Conservation (phyloP, 1,140 invertebrate species). For the Coenobita brevimanus region DNA sequence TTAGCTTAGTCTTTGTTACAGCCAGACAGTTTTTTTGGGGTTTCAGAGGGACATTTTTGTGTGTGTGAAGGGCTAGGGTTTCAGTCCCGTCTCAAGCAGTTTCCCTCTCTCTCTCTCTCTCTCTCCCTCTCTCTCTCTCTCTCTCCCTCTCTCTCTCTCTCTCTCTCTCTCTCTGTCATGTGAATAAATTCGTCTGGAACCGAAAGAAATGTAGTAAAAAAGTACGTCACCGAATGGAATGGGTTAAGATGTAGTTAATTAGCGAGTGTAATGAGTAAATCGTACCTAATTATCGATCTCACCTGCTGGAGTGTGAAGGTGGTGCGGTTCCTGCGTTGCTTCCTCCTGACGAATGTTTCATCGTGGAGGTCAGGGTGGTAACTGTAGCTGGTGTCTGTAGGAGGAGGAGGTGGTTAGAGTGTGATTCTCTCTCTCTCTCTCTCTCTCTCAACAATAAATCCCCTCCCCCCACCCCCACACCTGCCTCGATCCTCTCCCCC, state of each 20-base stretch:
- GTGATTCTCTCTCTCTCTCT: not conserved
- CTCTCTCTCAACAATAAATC: not conserved
- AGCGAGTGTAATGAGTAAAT: too few species aligned
- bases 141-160: constrained; percentile 8
- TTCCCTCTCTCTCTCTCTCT: not conserved
- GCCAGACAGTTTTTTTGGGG: too few species aligned
- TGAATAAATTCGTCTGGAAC: too few species aligned
- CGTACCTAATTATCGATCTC: too few species aligned
- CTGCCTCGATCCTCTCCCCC: not conserved
- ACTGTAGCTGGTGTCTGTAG: constrained; percentile 84
- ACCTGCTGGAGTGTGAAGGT: constrained; percentile 98
- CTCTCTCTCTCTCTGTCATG: constrained; percentile 11
- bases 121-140: constrained; percentile 1
- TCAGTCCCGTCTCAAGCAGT: not conserved
- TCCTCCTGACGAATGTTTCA: constrained; percentile 95
- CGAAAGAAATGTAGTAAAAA: too few species aligned
- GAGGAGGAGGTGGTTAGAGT: not conserved
- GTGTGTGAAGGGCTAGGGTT: too few species aligned
- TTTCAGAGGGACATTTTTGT: too few species aligned
- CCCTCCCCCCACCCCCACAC: not conserved
- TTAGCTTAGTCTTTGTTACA: too few species aligned
- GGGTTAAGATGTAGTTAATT: not conserved
- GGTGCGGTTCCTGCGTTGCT: constrained; percentile 95
- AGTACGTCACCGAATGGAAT: not conserved
- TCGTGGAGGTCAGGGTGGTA: constrained; percentile 94